These are phyloP conservation scores for Steinernema khuongi DNA, from an alignment of 1,140 invertebrate genomes.

Conservation along the genomic window DNA sequence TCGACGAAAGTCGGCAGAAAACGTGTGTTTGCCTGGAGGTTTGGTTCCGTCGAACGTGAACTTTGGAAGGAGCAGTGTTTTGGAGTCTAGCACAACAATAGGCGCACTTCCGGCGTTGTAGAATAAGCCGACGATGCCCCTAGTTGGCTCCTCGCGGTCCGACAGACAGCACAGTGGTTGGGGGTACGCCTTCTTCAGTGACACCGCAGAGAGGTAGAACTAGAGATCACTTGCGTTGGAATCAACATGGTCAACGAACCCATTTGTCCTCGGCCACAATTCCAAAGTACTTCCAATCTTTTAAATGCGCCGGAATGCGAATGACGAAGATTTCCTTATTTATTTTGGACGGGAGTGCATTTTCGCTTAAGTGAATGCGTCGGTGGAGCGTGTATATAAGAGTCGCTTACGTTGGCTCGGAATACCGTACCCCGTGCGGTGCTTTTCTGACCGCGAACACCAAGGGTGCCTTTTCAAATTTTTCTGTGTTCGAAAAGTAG, in stretches of 20 bases:
- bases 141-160: conserved; percentile 24
- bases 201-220: conserved; percentile 24
- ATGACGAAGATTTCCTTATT: background rate
- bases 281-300: background rate
- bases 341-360: background rate
- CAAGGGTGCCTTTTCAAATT: background rate
- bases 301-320: background rate
- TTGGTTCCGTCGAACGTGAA: conserved; percentile 44
- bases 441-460: background rate
- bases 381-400: background rate
- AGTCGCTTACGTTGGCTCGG: background rate
- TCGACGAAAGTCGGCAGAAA: background rate
- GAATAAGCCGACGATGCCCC: conserved; percentile 41
- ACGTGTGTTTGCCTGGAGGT: conserved; percentile 36
- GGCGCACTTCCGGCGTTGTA: conserved; percentile 40
- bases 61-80: conserved; percentile 35
- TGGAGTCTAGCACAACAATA: conserved; percentile 40
- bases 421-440: background rate
- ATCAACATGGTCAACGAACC: background rate
- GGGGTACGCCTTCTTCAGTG: conserved; percentile 31
- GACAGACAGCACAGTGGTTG: conserved; percentile 43
- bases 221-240: background rate
- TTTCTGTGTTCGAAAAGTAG: conserved; percentile 7
- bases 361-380: background rate
- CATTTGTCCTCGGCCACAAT: background rate